These are phyloP conservation scores for Norana najaformis DNA, from an alignment of 2,888 invertebrate genomes.

Conservation along the genomic window DNA sequence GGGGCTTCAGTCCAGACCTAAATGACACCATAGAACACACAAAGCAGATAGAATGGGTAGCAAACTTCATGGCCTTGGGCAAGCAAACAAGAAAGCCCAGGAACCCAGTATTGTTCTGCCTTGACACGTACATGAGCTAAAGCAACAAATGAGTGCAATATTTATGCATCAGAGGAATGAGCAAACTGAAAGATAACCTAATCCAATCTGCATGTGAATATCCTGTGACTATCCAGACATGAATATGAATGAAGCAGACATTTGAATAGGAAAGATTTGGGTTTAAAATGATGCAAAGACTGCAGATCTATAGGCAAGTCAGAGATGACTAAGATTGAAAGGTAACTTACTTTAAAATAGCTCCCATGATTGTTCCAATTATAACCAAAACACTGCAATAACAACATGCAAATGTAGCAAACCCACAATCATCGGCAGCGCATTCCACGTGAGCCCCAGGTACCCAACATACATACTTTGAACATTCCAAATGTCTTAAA, in stretches of 20 bases:
- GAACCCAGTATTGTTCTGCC: not conserved
- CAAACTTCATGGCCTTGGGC: too few relatives aligned
- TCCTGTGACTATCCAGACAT: not conserved
- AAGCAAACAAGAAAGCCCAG: not conserved
- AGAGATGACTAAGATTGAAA: not conserved
- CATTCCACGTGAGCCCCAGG: not conserved
- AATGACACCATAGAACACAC: too few relatives aligned
- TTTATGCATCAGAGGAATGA: not conserved
- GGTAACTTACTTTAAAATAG: slow-evolving; percentile 25
- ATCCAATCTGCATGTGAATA: not conserved
- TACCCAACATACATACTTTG: not conserved
- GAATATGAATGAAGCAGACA: not conserved
- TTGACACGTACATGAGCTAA: not conserved
- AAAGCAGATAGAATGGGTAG: too few relatives aligned
- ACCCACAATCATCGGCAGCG: not conserved
- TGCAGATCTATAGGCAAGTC: too few relatives aligned
- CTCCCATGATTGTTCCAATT: slow-evolving; percentile 30
- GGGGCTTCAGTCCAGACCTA: too few relatives aligned
- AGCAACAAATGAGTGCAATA: not conserved
- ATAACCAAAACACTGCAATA: slow-evolving; percentile 30
- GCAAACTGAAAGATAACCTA: not conserved
- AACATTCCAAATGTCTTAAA: not conserved
- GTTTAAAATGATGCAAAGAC: not conserved
- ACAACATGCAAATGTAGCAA: not conserved
- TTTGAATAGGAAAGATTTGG: not conserved